Evolutionary conservation across 2,113 vertebrate species (phyloP).

Genomic region (Nothobranchius furzeri): DNA sequence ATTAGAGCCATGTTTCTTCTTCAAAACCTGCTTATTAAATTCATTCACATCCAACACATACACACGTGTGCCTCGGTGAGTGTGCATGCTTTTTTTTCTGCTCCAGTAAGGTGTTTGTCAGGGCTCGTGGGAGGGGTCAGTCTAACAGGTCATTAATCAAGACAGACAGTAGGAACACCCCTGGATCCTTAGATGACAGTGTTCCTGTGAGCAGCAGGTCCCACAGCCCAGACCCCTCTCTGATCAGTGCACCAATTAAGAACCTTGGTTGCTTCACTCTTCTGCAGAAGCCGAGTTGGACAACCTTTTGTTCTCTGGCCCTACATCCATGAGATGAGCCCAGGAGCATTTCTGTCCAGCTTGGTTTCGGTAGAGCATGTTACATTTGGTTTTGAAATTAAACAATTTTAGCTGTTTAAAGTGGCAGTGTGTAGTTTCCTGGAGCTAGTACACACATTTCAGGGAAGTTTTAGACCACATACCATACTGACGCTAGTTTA

Average conservation of each 20-base stretch:
- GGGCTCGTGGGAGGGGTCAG: conserved; percentile 65
- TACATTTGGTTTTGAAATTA: neutral
- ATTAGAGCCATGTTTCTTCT: conserved; percentile 15
- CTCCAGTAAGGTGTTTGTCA: conserved; percentile 42
- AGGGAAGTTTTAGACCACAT: too few species aligned
- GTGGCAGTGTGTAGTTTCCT: too few species aligned
- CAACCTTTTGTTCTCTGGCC: conserved; percentile 66
- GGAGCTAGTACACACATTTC: too few species aligned
- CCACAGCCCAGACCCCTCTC: conserved; percentile 48
- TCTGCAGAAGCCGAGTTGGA: conserved; percentile 29
- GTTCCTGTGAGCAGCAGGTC: conserved; percentile 43
- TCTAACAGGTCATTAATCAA: conserved; percentile 70
- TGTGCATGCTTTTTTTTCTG: conserved; percentile 25
- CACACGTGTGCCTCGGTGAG: conserved; percentile 4
- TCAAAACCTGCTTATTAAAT: conserved; percentile 47
- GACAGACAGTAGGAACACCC: conserved; percentile 60
- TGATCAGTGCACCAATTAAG: conserved; percentile 71
- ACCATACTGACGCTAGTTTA: too few species aligned
- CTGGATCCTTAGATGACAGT: conserved; percentile 42
- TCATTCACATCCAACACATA: conserved; percentile 10
- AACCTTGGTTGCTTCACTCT: conserved; percentile 30
- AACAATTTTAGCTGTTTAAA: neutral
- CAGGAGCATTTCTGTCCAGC: conserved; percentile 42
- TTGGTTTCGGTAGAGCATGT: conserved; percentile 18
- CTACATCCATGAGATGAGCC: conserved; percentile 40